Evolutionary conservation across 1,140 invertebrate species (phyloP), one percentile per base, ranked within the genome.

Genomic region (Lepidurus apus): DNA sequence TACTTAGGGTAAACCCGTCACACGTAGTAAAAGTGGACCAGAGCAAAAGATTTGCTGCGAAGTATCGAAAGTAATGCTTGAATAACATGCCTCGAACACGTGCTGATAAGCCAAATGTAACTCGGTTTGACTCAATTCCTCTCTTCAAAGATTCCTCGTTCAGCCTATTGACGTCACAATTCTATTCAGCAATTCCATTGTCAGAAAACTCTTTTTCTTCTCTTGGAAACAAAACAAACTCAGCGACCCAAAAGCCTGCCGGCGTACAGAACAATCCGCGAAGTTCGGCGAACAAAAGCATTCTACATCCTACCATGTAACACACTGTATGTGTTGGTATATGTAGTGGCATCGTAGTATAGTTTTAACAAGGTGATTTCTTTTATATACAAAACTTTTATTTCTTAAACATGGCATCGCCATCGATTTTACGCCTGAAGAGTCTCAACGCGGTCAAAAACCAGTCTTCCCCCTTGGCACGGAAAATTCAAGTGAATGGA

Each of bases 61-160:
- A 8, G 53, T 13, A 65, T n/a, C 21, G 53, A 21, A 65, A n/a
- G 21, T 17, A 65, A 65, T 13, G 53, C 13, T 13, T 65, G 13
- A 11, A 17, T 0, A 65, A 65, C 53, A 65, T 65, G 53, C 53
- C 13, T 21, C 9, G 53, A 65, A 21, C 53, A 17, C 53, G 53
- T 65, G 53, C 21, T 65, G 53, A 65, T 65, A 65, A 65, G 53
- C 53, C 13, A 65, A 21, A 65, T n/a, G 53, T 65, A 65, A 13
- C 17, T 65, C 1, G 53, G 9, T 5, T 11, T 65, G 53, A n/a
- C 53, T 65, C 21, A 65, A 65, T 65, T 65, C 53, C 53, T 21
- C 8, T 65, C 53, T 65, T 13, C 53, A 65, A 17, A 65, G 53
- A 1, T 13, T 0, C 34, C 34, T 4, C 53, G 7, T 65, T 17